phyloP scores from a whole-genome alignment of 1,140 invertebrate genomes.

The Wasmannia auropunctata region DNA sequence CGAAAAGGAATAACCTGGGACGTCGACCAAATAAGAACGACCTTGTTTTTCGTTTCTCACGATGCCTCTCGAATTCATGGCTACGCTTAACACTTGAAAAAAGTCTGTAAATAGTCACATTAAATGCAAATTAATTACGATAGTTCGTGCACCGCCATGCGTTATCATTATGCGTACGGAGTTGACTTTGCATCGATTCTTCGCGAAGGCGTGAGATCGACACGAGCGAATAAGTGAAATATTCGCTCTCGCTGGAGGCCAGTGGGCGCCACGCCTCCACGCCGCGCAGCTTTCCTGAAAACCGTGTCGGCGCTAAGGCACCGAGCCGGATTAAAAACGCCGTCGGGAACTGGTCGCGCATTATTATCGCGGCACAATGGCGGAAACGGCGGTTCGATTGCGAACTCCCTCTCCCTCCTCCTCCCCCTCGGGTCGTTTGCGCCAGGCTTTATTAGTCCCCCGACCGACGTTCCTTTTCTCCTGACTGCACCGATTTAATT shows the following conservation, averaged over 20 bases:
- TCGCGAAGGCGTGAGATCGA: constrained; percentile 18
- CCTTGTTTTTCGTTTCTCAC: constrained; percentile 14
- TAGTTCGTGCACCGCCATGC: not conserved
- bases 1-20: constrained; percentile 54
- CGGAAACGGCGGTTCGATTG: constrained; percentile 29
- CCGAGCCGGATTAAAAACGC: constrained; percentile 46
- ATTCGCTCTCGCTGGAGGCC: constrained; percentile 18
- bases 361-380: constrained; percentile 50
- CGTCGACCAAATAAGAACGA: constrained; percentile 29
- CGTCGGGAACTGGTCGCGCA: constrained; percentile 28
- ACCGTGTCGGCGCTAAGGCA: constrained; percentile 35
- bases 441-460: constrained; percentile 39
- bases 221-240: constrained; percentile 31
- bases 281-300: constrained; percentile 47
- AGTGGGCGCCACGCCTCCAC: constrained; percentile 50
- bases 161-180: not conserved
- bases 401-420: not conserved
- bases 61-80: not conserved
- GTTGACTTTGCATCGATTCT: constrained; percentile 19
- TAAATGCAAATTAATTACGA: not conserved
- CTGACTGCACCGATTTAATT: constrained; percentile 46
- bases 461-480: not conserved
- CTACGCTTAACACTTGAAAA: not conserved
- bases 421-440: constrained; percentile 17
- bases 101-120: not conserved